Conservation (phyloP, 2,888 invertebrate species). For the Brachylomia viminalis region DNA sequence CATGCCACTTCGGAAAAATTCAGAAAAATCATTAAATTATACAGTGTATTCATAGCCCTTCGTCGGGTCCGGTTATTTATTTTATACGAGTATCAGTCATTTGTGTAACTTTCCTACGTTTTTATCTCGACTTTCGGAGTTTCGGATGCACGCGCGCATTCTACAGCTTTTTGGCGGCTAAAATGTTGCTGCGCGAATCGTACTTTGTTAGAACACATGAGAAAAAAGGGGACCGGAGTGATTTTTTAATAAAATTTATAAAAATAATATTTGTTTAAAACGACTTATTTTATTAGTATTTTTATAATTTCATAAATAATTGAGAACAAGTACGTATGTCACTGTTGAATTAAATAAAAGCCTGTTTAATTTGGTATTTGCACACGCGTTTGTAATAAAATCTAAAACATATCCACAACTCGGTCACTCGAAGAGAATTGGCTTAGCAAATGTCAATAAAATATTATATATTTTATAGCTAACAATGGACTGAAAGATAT, state of each 20-base stretch:
- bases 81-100: slow-evolving; percentile 70
- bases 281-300: neutral
- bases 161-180: slow-evolving; percentile 72
- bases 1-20: slow-evolving; percentile 46
- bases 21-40: slow-evolving; percentile 59
- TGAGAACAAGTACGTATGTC: neutral
- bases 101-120: slow-evolving; percentile 76
- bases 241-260: neutral
- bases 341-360: neutral
- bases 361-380: neutral
- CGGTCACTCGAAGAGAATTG: neutral
- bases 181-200: slow-evolving; percentile 69
- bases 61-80: slow-evolving; percentile 61
- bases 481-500: slow-evolving; percentile 29
- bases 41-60: slow-evolving; percentile 51
- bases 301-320: neutral
- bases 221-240: no score
- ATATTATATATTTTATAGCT: no score
- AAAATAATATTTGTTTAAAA: no score
- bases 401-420: neutral
- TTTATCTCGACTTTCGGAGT: slow-evolving; percentile 70
- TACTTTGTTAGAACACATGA: neutral
- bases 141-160: slow-evolving; percentile 71
- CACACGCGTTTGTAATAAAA: neutral
- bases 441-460: slow-evolving; percentile 8